phyloP scores from a whole-genome alignment of 2,113 vertebrate genomes.

The Poicephalus gulielmi region DNA sequence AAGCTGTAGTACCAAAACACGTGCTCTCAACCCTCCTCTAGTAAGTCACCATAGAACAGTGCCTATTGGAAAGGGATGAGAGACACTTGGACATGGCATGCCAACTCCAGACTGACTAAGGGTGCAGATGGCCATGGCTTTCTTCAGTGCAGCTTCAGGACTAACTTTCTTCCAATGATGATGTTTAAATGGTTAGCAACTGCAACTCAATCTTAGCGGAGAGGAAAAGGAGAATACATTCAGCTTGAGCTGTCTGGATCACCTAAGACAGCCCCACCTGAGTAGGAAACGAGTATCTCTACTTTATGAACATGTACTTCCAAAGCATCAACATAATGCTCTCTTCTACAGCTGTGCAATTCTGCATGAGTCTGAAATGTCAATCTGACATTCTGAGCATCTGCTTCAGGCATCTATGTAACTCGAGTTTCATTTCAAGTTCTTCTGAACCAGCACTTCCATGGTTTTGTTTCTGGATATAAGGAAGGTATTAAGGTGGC shows the following conservation, averaged over 20 bases:
- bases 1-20: not conserved
- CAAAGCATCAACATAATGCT: not conserved
- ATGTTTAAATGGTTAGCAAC: not conserved
- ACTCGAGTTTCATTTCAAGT: not conserved
- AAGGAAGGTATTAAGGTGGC: not conserved
- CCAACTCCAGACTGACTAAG: not conserved
- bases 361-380: not conserved
- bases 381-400: not conserved
- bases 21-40: not conserved
- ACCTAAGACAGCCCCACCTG: not conserved
- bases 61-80: not conserved
- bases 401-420: not conserved
- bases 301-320: not conserved
- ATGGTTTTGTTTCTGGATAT: not conserved
- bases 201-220: not conserved
- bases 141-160: not conserved
- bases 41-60: not conserved
- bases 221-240: not conserved
- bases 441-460: not conserved
- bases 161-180: not conserved
- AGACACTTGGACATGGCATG: fast-evolving
- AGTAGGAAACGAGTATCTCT: not conserved
- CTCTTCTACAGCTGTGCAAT: not conserved
- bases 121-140: not conserved
- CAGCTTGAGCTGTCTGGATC: not conserved